Conservation (phyloP, 2,113 vertebrate species). For the Spheniscus mendiculus region DNA sequence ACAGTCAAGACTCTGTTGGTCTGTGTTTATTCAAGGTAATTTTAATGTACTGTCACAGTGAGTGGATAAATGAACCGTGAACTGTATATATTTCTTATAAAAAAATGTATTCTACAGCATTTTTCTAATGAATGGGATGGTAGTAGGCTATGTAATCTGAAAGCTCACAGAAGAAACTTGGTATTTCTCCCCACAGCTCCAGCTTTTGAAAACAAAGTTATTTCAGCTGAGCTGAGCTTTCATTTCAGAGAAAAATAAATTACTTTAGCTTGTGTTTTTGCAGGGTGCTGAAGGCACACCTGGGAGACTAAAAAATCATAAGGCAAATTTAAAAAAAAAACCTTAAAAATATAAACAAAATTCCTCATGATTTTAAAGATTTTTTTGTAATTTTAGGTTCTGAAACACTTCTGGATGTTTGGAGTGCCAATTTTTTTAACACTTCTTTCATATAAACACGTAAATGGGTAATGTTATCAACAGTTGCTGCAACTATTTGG, state of each 20-base stretch:
- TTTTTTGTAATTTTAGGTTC: not conserved
- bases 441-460: not conserved
- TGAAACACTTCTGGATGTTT: not conserved
- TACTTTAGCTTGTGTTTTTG: too few species aligned
- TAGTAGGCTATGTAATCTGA: not conserved
- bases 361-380: not conserved
- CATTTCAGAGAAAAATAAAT: not conserved
- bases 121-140: not conserved
- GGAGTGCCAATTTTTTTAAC: not conserved
- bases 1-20: not conserved
- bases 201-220: not conserved
- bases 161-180: not conserved
- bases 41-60: not conserved
- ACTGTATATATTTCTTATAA: not conserved
- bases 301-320: not conserved
- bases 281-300: too few species aligned
- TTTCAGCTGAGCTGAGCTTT: not conserved
- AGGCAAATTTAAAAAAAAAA: not conserved
- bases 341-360: not conserved
- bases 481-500: not conserved
- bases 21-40: not conserved
- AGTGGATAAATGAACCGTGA: not conserved
- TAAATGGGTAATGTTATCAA: not conserved
- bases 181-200: not conserved
- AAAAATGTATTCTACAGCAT: not conserved